Evolutionary conservation across 23 tunicate genomes (phyloP), one percentile per base, ranked within the genome.

Genomic region (Corella eumyota): DNA sequence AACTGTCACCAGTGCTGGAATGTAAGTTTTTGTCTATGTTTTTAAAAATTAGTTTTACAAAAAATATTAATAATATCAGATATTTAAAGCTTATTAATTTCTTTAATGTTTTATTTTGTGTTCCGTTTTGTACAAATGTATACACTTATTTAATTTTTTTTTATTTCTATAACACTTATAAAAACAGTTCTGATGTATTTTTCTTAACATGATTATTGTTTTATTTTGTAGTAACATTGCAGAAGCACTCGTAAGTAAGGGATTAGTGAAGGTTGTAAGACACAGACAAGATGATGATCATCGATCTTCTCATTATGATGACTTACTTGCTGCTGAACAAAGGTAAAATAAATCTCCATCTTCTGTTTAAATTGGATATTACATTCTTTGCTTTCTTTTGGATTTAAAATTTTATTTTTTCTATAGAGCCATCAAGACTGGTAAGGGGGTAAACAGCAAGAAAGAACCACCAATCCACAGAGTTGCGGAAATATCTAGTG

Each of bases 281-380:
- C 98, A 91, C 54, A 52, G 98, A 9, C 98, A 91, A 51, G 98
- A 91, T 55, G 98, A 91, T 36, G 90, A 91, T 50, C 55, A 76
- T 6, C 29, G 92, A 40, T 91, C 98, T 0, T 65, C 98, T 11
- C 75, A 71, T 50, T 91, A 91, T 50, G 98, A 91, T 37, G 79
- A 67, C 34, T 58, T 90, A 38, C 66, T 82, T 7, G 92, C 90
- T 47, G 98, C 98, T 37, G 98, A 90, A 54, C 95, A 86, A 47
- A 77, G 95, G 95, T 86, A 32, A 53, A 25, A 21, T 5, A 53
- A 40, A 40, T 40, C 48, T 40, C 48, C 11, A n/a, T n/a, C n/a
- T n/a, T n/a, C n/a, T n/a, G n/a, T n/a, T n/a, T n/a, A n/a, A n/a
- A n/a, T 40, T 40, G 48, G 48, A 40, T 40, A 15, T 40, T 9